A percentile compares a stretch with the other conserved stretches of the same genome.
These are phyloP conservation scores for Stenurella melanura DNA, from an alignment of 2,888 invertebrate genomes.

Conservation along the genomic window DNA sequence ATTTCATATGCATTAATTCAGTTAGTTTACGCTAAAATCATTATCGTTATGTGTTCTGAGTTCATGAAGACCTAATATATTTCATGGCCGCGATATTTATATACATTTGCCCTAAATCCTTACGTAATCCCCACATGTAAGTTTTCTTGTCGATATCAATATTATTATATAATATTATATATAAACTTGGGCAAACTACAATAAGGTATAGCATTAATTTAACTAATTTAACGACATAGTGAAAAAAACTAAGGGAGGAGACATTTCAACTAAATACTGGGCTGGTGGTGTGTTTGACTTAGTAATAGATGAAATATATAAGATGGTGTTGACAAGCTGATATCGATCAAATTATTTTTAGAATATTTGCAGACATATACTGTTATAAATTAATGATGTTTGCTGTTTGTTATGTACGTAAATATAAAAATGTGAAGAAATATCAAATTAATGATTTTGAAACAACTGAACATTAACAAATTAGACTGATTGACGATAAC, in stretches of 20 bases:
- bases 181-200: neutral
- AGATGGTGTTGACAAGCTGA: constrained; percentile 13
- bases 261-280: neutral
- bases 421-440: constrained; percentile 19
- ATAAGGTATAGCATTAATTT: neutral
- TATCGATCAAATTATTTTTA: constrained; percentile 39
- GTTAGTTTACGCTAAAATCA: too few species aligned
- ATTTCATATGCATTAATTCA: too few species aligned
- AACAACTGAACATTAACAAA: too few species aligned
- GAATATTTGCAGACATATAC: constrained; percentile 19
- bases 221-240: neutral
- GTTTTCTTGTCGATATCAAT: neutral
- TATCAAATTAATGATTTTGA: neutral
- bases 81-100: neutral
- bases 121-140: constrained; percentile 26
- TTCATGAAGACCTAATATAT: neutral
- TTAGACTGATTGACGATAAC: too few species aligned
- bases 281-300: constrained; percentile 9
- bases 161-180: constrained; percentile 10
- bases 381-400: constrained; percentile 31
- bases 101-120: neutral
- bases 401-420: neutral
- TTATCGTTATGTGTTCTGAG: neutral
- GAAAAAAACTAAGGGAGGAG: neutral
- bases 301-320: constrained; percentile 17